These are phyloP conservation scores for Coleophora flavipennella DNA, from an alignment of 2,888 invertebrate genomes.

Conservation along the genomic window DNA sequence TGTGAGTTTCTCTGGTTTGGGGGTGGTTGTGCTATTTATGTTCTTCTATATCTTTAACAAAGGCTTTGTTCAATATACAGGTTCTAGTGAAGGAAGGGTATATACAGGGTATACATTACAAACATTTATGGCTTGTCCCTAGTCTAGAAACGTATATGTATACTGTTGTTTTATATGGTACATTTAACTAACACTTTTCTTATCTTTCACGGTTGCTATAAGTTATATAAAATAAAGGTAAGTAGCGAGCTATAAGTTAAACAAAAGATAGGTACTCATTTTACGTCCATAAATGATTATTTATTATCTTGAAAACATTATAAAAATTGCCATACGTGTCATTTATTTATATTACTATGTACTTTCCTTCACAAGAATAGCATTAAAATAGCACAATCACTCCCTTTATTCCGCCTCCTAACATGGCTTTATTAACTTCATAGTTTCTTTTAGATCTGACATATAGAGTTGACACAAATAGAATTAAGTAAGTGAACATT, in stretches of 20 bases:
- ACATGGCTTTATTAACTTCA: slow-evolving; percentile 47
- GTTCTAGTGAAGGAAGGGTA: slow-evolving; percentile 50
- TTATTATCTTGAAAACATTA: neutral
- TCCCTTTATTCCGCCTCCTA: slow-evolving; percentile 43
- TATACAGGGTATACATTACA: slow-evolving; percentile 32
- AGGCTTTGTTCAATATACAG: slow-evolving; percentile 17
- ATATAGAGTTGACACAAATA: too few species aligned
- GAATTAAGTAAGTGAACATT: too few species aligned
- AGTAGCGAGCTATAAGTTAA: too few species aligned
- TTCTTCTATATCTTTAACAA: slow-evolving; percentile 18
- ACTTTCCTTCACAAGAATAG: slow-evolving; percentile 53
- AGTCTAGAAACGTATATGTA: slow-evolving; percentile 13
- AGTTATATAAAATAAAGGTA: too few species aligned
- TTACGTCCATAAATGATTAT: too few species aligned
- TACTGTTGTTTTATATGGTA: slow-evolving; percentile 12
- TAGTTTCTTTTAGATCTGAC: too few species aligned
- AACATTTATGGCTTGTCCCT: slow-evolving; percentile 17
- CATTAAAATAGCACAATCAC: slow-evolving; percentile 60
- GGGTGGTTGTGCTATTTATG: slow-evolving; percentile 62
- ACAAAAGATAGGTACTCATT: too few species aligned
- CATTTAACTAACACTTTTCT: slow-evolving; percentile 25
- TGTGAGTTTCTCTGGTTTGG: slow-evolving; percentile 62
- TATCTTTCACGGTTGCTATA: too few species aligned
- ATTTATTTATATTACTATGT: slow-evolving; percentile 8
- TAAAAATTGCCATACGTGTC: neutral